Percentiles rank a stretch among this genome's conserved stretches.
phyloP scores from a whole-genome alignment of 35 echinoderm and acorn worm species.

The Diadema setosum region DNA sequence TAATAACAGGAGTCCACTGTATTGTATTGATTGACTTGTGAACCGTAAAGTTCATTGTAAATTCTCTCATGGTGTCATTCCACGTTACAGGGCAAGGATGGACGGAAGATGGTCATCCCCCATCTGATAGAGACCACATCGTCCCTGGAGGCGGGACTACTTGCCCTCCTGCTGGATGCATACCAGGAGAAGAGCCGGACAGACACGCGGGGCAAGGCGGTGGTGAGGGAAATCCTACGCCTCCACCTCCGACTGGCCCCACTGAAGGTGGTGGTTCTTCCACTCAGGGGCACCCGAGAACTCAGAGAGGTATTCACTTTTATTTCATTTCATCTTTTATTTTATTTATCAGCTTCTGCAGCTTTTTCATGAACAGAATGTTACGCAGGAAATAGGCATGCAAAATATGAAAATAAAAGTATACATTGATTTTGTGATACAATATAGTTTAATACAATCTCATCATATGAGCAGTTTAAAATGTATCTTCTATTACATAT shows the following conservation, averaged over 20 bases:
- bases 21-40: too few relatives aligned
- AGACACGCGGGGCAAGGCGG: conserved; percentile 19
- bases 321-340: too few relatives aligned
- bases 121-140: conserved; percentile 53
- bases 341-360: too few relatives aligned
- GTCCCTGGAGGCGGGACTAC: conserved; percentile 63
- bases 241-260: conserved; percentile 47
- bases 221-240: conserved; percentile 12
- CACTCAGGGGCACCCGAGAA: conserved; percentile 19
- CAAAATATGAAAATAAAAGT: too few relatives aligned
- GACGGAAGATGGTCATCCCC: conserved; percentile 51
- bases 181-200: conserved; percentile 52
- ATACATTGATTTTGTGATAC: too few relatives aligned
- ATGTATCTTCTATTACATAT: too few relatives aligned
- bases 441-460: too few relatives aligned
- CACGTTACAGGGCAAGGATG: conserved; percentile 55
- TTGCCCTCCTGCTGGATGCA: conserved; percentile 73
- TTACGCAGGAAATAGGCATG: too few relatives aligned
- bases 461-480: too few relatives aligned
- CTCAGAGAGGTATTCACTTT: conserved; percentile 62
- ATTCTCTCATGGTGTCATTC: background rate
- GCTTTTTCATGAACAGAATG: too few relatives aligned
- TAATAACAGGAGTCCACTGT: too few relatives aligned
- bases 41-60: too few relatives aligned
- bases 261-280: conserved; percentile 40